These are phyloP conservation scores for Octonoba sinensis DNA, from an alignment of 2,888 invertebrate genomes.

Conservation along the genomic window DNA sequence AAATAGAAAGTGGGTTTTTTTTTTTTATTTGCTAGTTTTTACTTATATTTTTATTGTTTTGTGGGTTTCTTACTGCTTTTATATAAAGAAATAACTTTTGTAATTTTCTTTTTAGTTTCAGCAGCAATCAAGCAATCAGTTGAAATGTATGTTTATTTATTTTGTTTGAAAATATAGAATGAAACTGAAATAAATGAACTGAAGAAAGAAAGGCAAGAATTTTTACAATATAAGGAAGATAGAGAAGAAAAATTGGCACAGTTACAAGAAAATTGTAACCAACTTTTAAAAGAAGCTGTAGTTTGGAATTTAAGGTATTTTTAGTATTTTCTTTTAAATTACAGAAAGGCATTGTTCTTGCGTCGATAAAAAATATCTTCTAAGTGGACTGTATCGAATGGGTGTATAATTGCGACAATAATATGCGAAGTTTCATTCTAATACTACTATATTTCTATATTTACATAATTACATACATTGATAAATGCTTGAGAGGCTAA, in stretches of 20 bases:
- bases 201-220: conserved; percentile 24
- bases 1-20: too few relatives aligned
- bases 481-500: too few relatives aligned
- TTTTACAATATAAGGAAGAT: conserved; percentile 19
- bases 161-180: conserved; percentile 13
- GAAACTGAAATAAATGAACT: conserved; percentile 33
- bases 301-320: conserved; percentile 65
- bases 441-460: too few relatives aligned
- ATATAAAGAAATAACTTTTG: not conserved
- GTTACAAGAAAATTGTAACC: conserved; percentile 61
- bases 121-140: too few relatives aligned
- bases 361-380: too few relatives aligned
- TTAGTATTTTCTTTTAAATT: not conserved
- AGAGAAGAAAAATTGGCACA: conserved; percentile 42
- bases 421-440: too few relatives aligned
- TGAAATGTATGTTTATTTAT: too few relatives aligned
- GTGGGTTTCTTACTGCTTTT: not conserved
- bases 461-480: too few relatives aligned
- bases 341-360: conserved; percentile 1
- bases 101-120: not conserved
- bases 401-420: too few relatives aligned
- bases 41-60: too few relatives aligned
- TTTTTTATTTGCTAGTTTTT: too few relatives aligned
- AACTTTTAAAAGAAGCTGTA: conserved; percentile 65
- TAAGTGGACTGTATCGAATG: too few relatives aligned